Percentiles rank a stretch among this genome's conserved stretches.
These are phyloP conservation scores for Sepioteuthis lessoniana DNA, from an alignment of 2,888 invertebrate genomes.

Conservation along the genomic window DNA sequence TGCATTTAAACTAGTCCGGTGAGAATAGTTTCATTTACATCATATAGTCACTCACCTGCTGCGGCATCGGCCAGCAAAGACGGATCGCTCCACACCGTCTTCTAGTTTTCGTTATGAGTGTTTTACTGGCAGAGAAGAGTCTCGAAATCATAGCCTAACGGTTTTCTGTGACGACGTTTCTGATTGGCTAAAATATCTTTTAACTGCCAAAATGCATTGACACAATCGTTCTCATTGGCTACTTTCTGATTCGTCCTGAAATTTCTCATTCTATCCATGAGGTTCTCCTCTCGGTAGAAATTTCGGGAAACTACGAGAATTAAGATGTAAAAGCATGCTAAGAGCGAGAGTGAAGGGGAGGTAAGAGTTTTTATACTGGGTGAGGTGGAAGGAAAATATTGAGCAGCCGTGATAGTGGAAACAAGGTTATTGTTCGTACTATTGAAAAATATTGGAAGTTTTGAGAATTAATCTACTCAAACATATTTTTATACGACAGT, in stretches of 20 bases:
- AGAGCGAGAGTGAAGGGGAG: neutral
- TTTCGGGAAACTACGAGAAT: conserved; percentile 21
- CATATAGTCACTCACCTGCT: neutral
- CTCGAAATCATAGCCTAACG: neutral
- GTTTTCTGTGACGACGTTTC: neutral
- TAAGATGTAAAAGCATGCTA: neutral
- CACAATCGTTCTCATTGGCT: neutral
- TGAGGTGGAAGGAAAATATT: neutral
- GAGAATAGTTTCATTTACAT: neutral
- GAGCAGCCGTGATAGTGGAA: too few species aligned
- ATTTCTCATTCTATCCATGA: neutral
- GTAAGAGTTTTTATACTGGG: neutral
- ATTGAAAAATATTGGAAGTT: too few species aligned
- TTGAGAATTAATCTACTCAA: too few species aligned
- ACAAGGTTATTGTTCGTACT: too few species aligned
- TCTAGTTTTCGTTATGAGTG: too few species aligned
- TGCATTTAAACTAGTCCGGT: neutral
- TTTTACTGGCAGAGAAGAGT: neutral
- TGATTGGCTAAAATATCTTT: neutral
- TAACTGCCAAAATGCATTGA: neutral
- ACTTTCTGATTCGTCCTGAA: neutral
- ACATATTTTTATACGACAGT: too few species aligned
- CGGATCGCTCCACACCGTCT: neutral
- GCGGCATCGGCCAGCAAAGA: neutral
- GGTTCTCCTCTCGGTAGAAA: neutral